Evolutionary conservation across 2,888 invertebrate genomes (phyloP).

Genomic region (Pyrrhosoma nymphula): DNA sequence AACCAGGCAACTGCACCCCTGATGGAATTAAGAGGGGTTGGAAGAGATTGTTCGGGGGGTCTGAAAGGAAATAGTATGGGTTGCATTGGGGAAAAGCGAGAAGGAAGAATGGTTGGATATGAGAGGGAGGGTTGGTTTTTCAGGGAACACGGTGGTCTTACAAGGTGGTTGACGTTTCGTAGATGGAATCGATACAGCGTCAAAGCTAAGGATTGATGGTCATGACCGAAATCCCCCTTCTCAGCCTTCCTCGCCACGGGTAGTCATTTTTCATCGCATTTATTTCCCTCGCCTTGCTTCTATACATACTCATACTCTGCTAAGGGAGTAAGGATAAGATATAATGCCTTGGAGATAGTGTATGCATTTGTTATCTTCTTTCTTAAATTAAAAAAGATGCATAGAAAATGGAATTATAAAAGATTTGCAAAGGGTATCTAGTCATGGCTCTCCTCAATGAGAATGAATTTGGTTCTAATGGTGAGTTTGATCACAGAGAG

Average conservation of each 20-base stretch:
- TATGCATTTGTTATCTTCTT: too few species aligned
- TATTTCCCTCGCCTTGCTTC: constrained; percentile 38
- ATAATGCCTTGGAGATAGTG: neutral
- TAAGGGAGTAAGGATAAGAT: neutral
- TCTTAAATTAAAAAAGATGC: too few species aligned
- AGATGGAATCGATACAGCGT: constrained; percentile 66
- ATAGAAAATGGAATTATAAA: too few species aligned
- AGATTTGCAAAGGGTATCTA: too few species aligned
- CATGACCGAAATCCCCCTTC: constrained; percentile 25
- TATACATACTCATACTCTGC: neutral
- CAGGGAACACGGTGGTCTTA: constrained; percentile 12
- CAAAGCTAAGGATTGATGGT: constrained; percentile 61
- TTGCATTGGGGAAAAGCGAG: neutral
- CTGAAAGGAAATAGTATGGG: neutral
- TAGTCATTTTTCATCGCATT: constrained; percentile 64
- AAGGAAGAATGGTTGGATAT: neutral
- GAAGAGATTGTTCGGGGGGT: neutral
- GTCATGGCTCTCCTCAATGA: too few species aligned
- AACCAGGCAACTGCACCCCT: constrained; percentile 3
- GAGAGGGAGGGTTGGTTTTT: neutral
- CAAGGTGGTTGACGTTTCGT: constrained; percentile 40
- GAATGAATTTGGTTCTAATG: too few species aligned
- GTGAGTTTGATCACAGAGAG: too few species aligned
- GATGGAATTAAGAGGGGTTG: neutral
- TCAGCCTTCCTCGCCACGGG: neutral